Conservation (phyloP, 2,113 vertebrate genomes). For the Phaethornis superciliosus region DNA sequence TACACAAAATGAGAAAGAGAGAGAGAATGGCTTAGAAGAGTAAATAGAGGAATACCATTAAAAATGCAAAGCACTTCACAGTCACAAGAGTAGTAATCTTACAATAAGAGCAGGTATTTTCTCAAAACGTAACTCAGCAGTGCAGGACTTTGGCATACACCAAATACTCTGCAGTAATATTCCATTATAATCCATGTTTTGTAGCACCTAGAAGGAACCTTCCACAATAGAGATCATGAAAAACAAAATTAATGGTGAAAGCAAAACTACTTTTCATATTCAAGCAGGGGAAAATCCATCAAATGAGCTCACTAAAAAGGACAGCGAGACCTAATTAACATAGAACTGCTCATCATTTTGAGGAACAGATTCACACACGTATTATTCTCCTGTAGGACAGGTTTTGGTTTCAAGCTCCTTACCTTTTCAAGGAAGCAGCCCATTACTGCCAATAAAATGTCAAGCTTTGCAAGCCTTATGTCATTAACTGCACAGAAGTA, state of each 20-base stretch:
- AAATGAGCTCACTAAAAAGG: constrained; percentile 23
- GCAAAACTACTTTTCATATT: constrained; percentile 29
- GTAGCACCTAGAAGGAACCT: not conserved
- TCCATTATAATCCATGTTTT: constrained; percentile 10
- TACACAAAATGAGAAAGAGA: not conserved
- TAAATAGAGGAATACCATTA: not conserved
- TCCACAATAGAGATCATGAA: not conserved
- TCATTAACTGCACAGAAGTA: not conserved
- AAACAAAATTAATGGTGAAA: constrained; percentile 18
- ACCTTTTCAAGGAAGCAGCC: constrained; percentile 12
- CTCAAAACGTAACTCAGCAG: constrained; percentile 1
- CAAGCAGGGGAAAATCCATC: constrained; percentile 27
- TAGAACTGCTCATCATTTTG: not conserved
- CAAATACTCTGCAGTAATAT: not conserved
- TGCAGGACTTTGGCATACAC: not conserved
- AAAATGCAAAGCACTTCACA: constrained; percentile 14
- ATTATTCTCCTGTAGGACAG: not conserved
- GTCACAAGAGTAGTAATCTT: not conserved
- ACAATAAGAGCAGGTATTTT: constrained; percentile 6
- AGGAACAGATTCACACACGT: constrained; percentile 34
- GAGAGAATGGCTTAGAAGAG: not conserved
- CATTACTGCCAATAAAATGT: not conserved
- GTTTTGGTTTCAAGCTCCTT: constrained; percentile 39
- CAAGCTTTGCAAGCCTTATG: not conserved
- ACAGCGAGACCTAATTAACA: constrained; percentile 45